Evolutionary conservation across 2,113 vertebrate genomes (phyloP).

Genomic region (Salvelinus sp.): DNA sequence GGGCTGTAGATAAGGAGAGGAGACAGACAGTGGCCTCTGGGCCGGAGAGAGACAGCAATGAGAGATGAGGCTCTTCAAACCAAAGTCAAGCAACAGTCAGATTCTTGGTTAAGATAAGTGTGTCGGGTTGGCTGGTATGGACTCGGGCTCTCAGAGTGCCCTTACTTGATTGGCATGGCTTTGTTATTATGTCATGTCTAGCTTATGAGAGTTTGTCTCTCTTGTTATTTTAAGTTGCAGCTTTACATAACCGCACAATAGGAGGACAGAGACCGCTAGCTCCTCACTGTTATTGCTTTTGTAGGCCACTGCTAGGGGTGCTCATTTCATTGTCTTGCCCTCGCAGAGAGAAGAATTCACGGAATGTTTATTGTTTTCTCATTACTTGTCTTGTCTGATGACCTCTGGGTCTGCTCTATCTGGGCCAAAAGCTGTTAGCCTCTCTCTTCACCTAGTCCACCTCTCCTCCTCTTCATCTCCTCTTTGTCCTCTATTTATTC

Average conservation of each 20-base stretch:
- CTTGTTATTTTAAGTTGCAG: slow-evolving; percentile 32
- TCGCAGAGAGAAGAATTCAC: slow-evolving; percentile 48
- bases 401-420: slow-evolving; percentile 42
- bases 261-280: slow-evolving; percentile 35
- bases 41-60: slow-evolving; percentile 17
- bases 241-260: slow-evolving; percentile 13
- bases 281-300: slow-evolving; percentile 52
- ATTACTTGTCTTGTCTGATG: slow-evolving; percentile 57
- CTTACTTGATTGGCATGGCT: slow-evolving; percentile 51
- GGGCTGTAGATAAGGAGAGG: slow-evolving; percentile 47
- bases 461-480: slow-evolving; percentile 22
- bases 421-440: slow-evolving; percentile 26
- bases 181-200: slow-evolving; percentile 60
- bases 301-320: slow-evolving; percentile 46
- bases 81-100: slow-evolving; percentile 38
- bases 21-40: slow-evolving; percentile 31
- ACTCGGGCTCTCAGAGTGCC: slow-evolving; percentile 37
- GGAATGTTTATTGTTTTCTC: slow-evolving; percentile 68
- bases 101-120: slow-evolving; percentile 27
- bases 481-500: neutral
- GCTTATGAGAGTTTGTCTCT: slow-evolving; percentile 52
- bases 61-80: neutral
- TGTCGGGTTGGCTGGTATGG: slow-evolving; percentile 26
- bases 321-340: slow-evolving; percentile 51
- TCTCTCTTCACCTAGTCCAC: neutral